Percentiles rank a stretch among this genome's conserved stretches.
Conservation (phyloP, 2,797 vertebrate genomes). For the Sebastolobus altivelis region DNA sequence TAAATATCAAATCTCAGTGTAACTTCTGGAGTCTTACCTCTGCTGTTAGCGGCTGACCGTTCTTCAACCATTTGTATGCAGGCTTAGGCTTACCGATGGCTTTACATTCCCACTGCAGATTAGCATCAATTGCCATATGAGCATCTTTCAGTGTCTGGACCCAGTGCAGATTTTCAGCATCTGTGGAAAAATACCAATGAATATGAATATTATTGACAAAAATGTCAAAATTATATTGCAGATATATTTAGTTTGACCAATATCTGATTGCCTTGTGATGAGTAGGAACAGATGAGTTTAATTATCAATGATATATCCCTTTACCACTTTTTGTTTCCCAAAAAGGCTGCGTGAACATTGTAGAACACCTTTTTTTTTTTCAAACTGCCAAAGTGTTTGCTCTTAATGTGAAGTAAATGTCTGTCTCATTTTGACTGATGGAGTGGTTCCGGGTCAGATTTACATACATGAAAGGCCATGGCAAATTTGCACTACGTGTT, state of each 20-base stretch:
- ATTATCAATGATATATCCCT: neutral
- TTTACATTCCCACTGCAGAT: constrained; percentile 91
- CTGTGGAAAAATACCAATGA: constrained; percentile 49
- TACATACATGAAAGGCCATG: constrained; percentile 5
- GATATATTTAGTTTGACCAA: neutral
- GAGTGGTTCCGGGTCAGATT: constrained; percentile 6
- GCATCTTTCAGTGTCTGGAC: constrained; percentile 88
- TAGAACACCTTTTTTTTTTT: neutral
- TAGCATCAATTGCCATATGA: constrained; percentile 88
- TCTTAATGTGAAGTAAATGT: neutral
- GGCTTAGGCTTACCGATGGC: constrained; percentile 88
- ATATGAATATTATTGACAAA: constrained; percentile 6
- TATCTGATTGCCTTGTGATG: neutral
- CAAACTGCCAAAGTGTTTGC: neutral
- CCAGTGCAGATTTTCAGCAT: constrained; percentile 90
- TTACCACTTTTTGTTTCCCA: neutral
- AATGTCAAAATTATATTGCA: neutral
- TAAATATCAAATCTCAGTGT: neutral
- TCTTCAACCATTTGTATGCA: constrained; percentile 90
- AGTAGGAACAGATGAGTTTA: neutral
- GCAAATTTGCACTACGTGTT: constrained; percentile 17
- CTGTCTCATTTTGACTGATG: neutral
- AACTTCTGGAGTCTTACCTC: constrained; percentile 80
- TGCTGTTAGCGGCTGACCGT: constrained; percentile 81
- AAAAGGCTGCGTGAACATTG: neutral